Percentiles rank a stretch among this genome's conserved stretches.
These are phyloP conservation scores for Esox masquinongy DNA, from an alignment of 2,797 vertebrate genomes.

Conservation along the genomic window DNA sequence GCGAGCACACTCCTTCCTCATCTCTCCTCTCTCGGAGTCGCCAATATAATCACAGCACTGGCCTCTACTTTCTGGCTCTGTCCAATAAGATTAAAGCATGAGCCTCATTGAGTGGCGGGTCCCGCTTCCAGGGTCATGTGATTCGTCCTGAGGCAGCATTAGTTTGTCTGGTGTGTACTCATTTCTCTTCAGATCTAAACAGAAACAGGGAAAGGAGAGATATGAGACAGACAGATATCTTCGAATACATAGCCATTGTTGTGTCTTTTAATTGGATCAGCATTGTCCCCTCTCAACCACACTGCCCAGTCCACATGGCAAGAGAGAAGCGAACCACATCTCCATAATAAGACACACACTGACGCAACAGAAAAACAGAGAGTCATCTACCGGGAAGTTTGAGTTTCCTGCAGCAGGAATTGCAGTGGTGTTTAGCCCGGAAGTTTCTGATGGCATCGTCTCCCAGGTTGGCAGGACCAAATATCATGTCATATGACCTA, in stretches of 20 bases:
- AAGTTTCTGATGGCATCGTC: conserved; percentile 98
- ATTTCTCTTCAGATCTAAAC: conserved; percentile 92
- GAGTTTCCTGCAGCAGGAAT: conserved; percentile 96
- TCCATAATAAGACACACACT: neutral
- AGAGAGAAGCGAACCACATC: neutral
- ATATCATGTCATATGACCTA: conserved; percentile 96
- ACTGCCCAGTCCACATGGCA: neutral
- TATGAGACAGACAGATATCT: neutral
- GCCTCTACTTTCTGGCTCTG: neutral
- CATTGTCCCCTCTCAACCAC: neutral
- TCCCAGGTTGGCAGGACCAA: conserved; percentile 94
- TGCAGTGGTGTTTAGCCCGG: conserved; percentile 94
- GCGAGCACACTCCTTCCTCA: conserved; percentile 1
- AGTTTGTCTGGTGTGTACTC: conserved; percentile 98
- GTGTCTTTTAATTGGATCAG: neutral
- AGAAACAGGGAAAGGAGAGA: neutral
- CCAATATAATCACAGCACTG: conserved; percentile 21
- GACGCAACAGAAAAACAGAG: neutral
- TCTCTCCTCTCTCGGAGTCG: conserved; percentile 40
- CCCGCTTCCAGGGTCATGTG: conserved; percentile 83
- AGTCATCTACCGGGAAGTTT: conserved; percentile 89
- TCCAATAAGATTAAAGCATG: conserved; percentile 80
- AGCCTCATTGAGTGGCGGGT: conserved; percentile 84
- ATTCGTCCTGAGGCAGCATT: conserved; percentile 87
- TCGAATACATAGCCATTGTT: neutral